Percentiles rank a stretch among this genome's conserved stretches.
These are phyloP conservation scores for Synanceia verrucosa DNA, from an alignment of 2,797 vertebrate species.

Conservation along the genomic window DNA sequence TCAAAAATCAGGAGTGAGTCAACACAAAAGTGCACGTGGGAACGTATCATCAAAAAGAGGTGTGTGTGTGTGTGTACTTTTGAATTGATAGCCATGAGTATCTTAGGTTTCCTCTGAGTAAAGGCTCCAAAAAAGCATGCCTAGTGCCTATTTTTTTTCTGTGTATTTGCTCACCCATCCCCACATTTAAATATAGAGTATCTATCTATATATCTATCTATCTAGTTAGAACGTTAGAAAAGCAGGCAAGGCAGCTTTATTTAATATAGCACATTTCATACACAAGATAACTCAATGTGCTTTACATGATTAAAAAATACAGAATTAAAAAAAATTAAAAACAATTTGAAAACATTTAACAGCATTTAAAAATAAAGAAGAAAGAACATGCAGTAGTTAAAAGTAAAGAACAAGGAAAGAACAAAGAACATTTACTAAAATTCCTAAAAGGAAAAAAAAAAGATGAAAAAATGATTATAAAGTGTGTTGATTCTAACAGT, in stretches of 20 bases:
- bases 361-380: no score
- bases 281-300: no score
- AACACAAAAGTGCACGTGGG: conserved; percentile 50
- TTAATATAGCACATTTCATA: no score
- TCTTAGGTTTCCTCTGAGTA: conserved; percentile 12
- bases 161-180: neutral
- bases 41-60: conserved; percentile 46
- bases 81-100: conserved; percentile 36
- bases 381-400: no score
- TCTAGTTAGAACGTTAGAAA: neutral
- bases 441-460: no score
- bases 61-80: conserved; percentile 22
- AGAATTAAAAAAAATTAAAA: no score
- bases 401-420: no score
- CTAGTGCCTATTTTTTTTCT: neutral
- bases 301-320: no score
- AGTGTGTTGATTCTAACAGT: neutral
- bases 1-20: conserved; percentile 50
- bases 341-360: no score
- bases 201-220: neutral
- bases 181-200: neutral
- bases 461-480: neutral
- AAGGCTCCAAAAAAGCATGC: neutral
- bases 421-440: no score
- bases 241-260: no score